Conservation (phyloP, 2,113 vertebrate species). For the Phalacrocorax pelagicus region DNA sequence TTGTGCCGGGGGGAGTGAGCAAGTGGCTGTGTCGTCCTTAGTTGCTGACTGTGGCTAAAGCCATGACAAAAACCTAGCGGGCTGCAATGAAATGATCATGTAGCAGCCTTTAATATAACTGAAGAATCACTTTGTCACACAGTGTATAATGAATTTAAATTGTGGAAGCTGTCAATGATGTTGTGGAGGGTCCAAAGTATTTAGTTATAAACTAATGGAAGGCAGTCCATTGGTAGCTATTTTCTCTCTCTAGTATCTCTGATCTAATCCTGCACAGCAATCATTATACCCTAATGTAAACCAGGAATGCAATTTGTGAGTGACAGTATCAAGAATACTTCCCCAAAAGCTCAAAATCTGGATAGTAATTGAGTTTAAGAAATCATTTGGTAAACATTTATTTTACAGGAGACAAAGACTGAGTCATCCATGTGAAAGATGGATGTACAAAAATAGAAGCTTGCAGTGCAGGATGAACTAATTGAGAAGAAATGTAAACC, state of each 20-base stretch:
- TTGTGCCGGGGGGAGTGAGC: too few relatives aligned
- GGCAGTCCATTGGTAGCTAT: not conserved
- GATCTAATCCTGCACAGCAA: not conserved
- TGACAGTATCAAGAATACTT: not conserved
- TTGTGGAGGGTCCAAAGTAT: not conserved
- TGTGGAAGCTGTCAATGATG: not conserved
- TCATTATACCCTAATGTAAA: not conserved
- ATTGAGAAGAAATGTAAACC: slow-evolving; percentile 42
- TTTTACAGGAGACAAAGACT: not conserved
- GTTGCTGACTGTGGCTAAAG: too few relatives aligned
- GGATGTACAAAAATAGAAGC: not conserved
- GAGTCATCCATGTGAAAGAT: not conserved
- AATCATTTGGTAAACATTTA: not conserved
- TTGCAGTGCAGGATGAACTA: not conserved
- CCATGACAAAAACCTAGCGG: not conserved
- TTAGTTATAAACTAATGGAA: not conserved
- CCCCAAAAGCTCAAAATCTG: not conserved
- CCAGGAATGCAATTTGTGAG: not conserved
- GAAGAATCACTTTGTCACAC: not conserved
- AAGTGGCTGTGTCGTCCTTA: too few relatives aligned
- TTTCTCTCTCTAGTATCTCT: not conserved
- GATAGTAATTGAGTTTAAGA: not conserved
- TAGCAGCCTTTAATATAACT: not conserved
- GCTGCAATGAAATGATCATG: not conserved
- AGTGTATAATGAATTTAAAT: not conserved